Conservation (phyloP, 2,797 vertebrate genomes). For the Thaleichthys pacificus region DNA sequence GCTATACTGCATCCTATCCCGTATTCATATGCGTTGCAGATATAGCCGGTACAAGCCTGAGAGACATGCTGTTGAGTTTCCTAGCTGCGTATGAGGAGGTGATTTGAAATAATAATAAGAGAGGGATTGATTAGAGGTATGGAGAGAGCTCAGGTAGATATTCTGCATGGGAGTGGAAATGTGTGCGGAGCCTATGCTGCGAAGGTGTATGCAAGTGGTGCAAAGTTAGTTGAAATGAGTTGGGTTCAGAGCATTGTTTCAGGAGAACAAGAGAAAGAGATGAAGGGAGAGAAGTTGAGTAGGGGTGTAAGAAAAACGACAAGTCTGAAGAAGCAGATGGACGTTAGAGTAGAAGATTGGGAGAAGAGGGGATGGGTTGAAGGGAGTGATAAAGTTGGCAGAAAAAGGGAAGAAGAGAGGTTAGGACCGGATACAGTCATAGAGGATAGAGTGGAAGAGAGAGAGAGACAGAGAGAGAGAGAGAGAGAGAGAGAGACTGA, state of each 20-base stretch:
- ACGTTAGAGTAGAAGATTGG: too few relatives aligned
- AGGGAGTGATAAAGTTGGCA: background rate
- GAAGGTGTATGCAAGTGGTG: too few relatives aligned
- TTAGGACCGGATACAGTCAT: constrained; percentile 51
- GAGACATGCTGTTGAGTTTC: background rate
- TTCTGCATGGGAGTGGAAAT: too few relatives aligned
- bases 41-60: background rate
- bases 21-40: background rate
- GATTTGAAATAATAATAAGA: background rate
- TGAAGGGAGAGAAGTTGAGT: background rate
- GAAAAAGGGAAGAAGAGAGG: background rate
- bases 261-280: background rate
- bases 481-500: constrained; percentile 39
- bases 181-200: too few relatives aligned
- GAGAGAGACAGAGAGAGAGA: constrained; percentile 10
- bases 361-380: background rate
- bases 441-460: background rate
- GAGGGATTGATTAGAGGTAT: background rate
- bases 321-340: background rate
- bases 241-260: background rate
- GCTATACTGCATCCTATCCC: background rate
- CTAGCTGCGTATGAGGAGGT: background rate
- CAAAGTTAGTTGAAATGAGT: too few relatives aligned
- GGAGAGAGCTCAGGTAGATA: background rate
- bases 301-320: background rate